These are phyloP conservation scores for Hippocampus guttulatus DNA, from an alignment of 2,113 vertebrate species.

Conservation along the genomic window DNA sequence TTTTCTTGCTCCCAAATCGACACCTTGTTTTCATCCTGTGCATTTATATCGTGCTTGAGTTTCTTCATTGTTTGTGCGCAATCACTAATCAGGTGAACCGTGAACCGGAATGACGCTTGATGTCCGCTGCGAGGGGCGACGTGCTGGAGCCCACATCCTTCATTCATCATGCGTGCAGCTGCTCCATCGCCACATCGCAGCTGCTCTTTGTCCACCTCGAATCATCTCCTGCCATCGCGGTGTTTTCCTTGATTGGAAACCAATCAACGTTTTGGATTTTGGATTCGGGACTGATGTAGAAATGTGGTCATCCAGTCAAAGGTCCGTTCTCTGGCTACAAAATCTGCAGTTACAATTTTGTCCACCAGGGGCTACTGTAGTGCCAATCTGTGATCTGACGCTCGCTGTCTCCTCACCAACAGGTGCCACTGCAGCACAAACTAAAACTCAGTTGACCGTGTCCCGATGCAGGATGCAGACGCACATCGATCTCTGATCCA, in stretches of 20 bases:
- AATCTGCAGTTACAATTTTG: not conserved
- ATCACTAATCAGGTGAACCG: not conserved
- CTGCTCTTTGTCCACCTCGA: constrained; percentile 47
- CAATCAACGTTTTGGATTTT: not conserved
- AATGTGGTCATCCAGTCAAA: not conserved
- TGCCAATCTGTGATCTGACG: constrained; percentile 9
- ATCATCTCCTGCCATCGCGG: constrained; percentile 15
- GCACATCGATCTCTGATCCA: constrained; percentile 15
- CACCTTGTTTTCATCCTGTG: not conserved
- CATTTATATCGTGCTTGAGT: not conserved
- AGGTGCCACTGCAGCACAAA: constrained; percentile 48
- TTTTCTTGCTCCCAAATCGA: not conserved
- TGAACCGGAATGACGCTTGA: not conserved
- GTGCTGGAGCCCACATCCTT: constrained; percentile 53
- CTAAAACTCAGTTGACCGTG: not conserved
- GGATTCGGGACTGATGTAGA: not conserved
- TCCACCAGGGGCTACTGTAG: not conserved
- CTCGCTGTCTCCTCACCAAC: constrained; percentile 15
- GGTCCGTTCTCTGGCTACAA: not conserved
- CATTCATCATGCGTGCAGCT: constrained; percentile 55
- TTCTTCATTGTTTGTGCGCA: not conserved
- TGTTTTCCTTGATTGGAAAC: not conserved
- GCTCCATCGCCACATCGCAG: constrained; percentile 37
- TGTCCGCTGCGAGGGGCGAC: constrained; percentile 14
- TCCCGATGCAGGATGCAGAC: not conserved